Conservation (phyloP, 2,888 invertebrate species). For the Drosophila rellima region DNA sequence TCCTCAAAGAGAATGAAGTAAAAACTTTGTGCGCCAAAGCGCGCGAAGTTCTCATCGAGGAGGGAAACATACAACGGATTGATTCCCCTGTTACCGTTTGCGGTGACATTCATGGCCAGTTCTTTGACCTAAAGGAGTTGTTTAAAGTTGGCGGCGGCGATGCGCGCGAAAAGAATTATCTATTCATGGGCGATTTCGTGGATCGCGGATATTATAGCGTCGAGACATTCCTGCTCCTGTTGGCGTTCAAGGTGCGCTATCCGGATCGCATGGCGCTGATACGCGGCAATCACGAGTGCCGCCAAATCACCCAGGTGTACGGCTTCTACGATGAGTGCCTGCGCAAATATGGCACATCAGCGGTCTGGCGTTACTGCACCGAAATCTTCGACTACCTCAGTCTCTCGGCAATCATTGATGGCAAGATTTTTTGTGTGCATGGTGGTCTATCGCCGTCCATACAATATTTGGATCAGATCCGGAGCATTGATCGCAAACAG, state of each 20-base stretch:
- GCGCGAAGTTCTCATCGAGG: slow-evolving; percentile 99
- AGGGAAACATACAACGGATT: slow-evolving; percentile 99
- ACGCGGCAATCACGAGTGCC: slow-evolving; percentile 98
- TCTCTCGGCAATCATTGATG: slow-evolving; percentile 98
- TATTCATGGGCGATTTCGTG: slow-evolving; percentile 99
- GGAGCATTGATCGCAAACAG: slow-evolving; percentile 99
- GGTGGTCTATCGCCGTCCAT: slow-evolving; percentile 99
- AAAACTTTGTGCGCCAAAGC: slow-evolving; percentile 99
- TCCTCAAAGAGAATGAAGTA: slow-evolving; percentile 98
- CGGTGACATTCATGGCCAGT: slow-evolving; percentile 99
- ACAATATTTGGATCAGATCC: slow-evolving; percentile 98
- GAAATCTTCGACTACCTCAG: slow-evolving; percentile 99
- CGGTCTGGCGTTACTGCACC: slow-evolving; percentile 99
- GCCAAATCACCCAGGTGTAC: slow-evolving; percentile 99
- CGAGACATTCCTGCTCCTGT: slow-evolving; percentile 97
- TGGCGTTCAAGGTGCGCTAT: slow-evolving; percentile 99
- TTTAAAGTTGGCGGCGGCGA: slow-evolving; percentile 99
- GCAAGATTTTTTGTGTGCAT: slow-evolving; percentile 99
- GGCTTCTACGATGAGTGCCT: slow-evolving; percentile 99
- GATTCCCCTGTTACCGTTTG: slow-evolving; percentile 99
- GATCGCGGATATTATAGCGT: slow-evolving; percentile 99
- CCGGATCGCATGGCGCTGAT: slow-evolving; percentile 99
- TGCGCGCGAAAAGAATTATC: slow-evolving; percentile 99
- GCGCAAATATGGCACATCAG: slow-evolving; percentile 98
- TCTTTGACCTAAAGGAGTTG: slow-evolving; percentile 98